Base-by-base conservation (phyloP, 2,113 vertebrate genomes). In the Pollachius pollachius region DNA sequence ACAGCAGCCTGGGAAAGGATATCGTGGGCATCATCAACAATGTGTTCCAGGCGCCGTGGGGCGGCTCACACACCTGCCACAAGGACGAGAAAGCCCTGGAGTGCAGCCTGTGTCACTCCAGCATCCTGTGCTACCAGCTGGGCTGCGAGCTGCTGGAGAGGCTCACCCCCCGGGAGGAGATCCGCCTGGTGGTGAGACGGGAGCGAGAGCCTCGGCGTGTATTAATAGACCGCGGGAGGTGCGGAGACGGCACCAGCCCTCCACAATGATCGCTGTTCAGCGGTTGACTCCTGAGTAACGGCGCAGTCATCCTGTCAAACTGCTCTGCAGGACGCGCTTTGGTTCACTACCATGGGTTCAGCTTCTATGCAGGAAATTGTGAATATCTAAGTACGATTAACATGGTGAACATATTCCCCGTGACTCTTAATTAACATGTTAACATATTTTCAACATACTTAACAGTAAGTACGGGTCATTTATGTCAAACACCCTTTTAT, bases 31-130 rank as follows among this genome's bases (percentile, higher is more conserved):
- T 99, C 82, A 94, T 99, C 91, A 98, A 96, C 93, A 99, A 97
- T 68, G 96, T 99, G 79, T 95, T 99, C 76, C 97, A 99, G 86
- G 97, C 97, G 67, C 97, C 97, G 1, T 99, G 97, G 97, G 97
- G 97, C 19, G 97, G 96, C 77, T 96, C 96, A 64, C 97, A 99
- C 86, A 96, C 94, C 85, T 99, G 97, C 87, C 96, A 96, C 90
- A 98, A 99, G 88, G 95, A 97, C 7, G 95, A 96, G 87, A 98
- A 96, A 88, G 93, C 94, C 56, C 87, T 91, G 19, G 96, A 99
- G 87, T 99, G 97, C 85, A 94, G 90, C 81, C 90, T 99, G 65
- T 99, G 97, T 81, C 97, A 99, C 87, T 98, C 96, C 81, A 99
- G 97, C 84, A 98, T 99, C 88, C 92, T 99, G 66, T 99, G 97